These are phyloP conservation scores for Mastacembelus armatus DNA, from an alignment of 2,797 vertebrate genomes.

Conservation along the genomic window DNA sequence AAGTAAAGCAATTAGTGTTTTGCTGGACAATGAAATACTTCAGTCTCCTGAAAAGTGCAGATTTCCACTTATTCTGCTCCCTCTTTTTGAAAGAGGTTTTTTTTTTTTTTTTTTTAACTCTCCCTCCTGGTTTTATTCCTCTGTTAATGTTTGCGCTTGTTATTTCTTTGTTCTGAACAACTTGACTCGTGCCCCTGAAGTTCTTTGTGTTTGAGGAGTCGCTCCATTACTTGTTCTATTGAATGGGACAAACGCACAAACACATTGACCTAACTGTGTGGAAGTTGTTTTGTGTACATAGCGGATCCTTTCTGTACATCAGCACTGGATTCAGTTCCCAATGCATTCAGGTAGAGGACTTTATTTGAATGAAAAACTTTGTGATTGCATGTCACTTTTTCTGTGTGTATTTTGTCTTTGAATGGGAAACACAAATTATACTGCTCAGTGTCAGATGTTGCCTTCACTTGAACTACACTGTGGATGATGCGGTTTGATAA, in stretches of 20 bases:
- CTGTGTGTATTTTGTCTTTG: conserved; percentile 4
- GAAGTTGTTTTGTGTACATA: conserved; percentile 44
- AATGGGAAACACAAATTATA: conserved; percentile 34
- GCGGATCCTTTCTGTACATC: conserved; percentile 42
- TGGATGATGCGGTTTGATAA: conserved; percentile 40
- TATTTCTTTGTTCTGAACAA: conserved; percentile 33
- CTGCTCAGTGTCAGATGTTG: conserved; percentile 39
- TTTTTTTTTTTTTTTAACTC: conserved; percentile 1
- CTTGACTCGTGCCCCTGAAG: conserved; percentile 52
- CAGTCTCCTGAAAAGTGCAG: conserved; percentile 1
- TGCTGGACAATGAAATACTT: conserved; percentile 24
- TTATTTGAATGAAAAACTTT: conserved; percentile 1
- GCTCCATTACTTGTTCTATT: conserved; percentile 49
- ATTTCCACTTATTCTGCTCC: background rate
- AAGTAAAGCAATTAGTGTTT: conserved; percentile 33
- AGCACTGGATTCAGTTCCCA: conserved; percentile 19
- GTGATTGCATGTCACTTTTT: background rate
- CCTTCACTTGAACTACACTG: conserved; percentile 27
- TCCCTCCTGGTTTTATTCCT: conserved; percentile 13
- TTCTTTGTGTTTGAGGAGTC: conserved; percentile 49
- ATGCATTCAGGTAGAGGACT: conserved; percentile 17
- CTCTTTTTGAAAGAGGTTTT: background rate
- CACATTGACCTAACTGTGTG: conserved; percentile 34
- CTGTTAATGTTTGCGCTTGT: conserved; percentile 20
- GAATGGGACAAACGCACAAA: conserved; percentile 57